Percentiles rank a stretch among this genome's conserved stretches.
These are phyloP conservation scores for Rhodeus uyekii DNA, from an alignment of 2,797 vertebrate genomes.

Conservation along the genomic window DNA sequence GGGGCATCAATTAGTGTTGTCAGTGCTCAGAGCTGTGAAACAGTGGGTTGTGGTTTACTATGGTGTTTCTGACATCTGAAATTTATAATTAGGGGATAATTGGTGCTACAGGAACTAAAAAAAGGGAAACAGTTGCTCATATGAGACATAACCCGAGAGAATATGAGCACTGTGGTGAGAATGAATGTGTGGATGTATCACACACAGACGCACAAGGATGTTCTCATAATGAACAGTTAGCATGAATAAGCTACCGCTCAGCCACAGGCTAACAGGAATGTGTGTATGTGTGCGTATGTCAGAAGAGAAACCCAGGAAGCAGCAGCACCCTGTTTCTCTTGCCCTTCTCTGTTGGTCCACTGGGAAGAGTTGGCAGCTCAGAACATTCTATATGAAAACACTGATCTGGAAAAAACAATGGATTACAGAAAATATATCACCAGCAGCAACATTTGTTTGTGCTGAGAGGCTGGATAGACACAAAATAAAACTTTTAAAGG, in stretches of 20 bases:
- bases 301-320: constrained; percentile 2
- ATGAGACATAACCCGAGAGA: constrained; percentile 26
- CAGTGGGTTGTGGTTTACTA: constrained; percentile 34
- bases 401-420: background rate
- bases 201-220: constrained; percentile 18
- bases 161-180: constrained; percentile 26
- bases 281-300: background rate
- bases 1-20: constrained; percentile 40
- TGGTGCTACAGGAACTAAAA: constrained; percentile 10
- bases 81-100: constrained; percentile 48
- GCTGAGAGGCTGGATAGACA: background rate
- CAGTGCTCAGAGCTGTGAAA: constrained; percentile 33
- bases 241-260: constrained; percentile 9
- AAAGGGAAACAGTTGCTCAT: background rate
- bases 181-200: background rate
- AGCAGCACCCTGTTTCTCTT: background rate
- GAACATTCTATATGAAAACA: constrained; percentile 15
- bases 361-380: constrained; percentile 3
- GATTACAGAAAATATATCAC: background rate
- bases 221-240: constrained; percentile 40
- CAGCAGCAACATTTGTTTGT: background rate
- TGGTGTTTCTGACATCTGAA: constrained; percentile 27
- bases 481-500: background rate
- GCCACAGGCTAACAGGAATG: constrained; percentile 7
- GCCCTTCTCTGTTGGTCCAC: constrained; percentile 5